Conservation (phyloP, 64 coral and sea anemone genomes). For the Cladopsammia gracilis region DNA sequence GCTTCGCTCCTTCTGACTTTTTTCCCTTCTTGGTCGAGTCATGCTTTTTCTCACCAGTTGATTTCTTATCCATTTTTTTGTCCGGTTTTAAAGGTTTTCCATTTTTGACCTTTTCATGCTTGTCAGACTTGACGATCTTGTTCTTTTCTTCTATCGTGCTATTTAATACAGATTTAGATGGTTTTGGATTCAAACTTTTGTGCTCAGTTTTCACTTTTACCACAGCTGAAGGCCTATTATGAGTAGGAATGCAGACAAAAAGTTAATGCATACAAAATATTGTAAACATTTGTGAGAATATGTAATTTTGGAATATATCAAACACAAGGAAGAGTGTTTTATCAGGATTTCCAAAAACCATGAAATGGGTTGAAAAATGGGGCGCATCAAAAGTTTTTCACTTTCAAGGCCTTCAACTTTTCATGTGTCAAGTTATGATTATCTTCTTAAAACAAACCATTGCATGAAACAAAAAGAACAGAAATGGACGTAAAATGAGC, state of each 20-base stretch:
- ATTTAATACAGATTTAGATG: constrained; percentile 1
- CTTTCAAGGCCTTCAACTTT: too few relatives aligned
- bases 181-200: neutral
- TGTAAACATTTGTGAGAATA: too few relatives aligned
- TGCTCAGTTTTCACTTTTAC: neutral
- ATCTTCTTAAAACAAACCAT: too few relatives aligned
- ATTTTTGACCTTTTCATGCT: constrained; percentile 20
- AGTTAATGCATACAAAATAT: too few relatives aligned
- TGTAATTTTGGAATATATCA: too few relatives aligned
- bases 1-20: neutral
- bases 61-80: constrained; percentile 30
- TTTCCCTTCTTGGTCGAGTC: constrained; percentile 47
- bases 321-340: too few relatives aligned
- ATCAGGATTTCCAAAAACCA: too few relatives aligned
- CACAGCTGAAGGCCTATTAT: neutral
- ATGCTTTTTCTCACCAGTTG: neutral
- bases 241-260: neutral
- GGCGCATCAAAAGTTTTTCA: too few relatives aligned
- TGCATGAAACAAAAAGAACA: too few relatives aligned
- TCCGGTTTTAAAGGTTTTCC: constrained; percentile 2
- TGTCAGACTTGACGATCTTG: neutral
- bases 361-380: too few relatives aligned
- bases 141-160: neutral
- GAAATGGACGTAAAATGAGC: too few relatives aligned
- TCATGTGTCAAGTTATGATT: too few relatives aligned